Base-by-base conservation (phyloP, 1,140 invertebrate genomes). In the Zophobas atratus region DNA sequence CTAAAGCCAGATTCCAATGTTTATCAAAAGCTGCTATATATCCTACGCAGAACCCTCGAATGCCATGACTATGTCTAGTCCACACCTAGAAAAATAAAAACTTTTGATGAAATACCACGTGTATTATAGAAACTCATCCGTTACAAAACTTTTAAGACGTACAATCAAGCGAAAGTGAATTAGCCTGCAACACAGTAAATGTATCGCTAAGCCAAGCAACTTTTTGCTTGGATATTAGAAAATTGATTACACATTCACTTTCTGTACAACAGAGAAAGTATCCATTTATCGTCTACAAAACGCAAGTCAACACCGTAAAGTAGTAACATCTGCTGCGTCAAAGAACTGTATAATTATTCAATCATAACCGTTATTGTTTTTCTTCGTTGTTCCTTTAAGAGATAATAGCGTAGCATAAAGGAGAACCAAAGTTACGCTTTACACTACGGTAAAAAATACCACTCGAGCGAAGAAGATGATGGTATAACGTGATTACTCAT, bases 1-100 rank as follows among this genome's bases (percentile, higher is more conserved):
- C 90, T 41, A 99, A 86, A 3, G 95, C 93, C 75, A 99, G 86
- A 88, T 99, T 99, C 93, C 96, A 98, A 85, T 98, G 95, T 86
- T 97, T 98, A 87, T 99, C 97, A 87, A 97, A 99, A 3, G 95
- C 95, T 20, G 93, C 90, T 36, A 99, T 87, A 81, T 91, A 94
- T 1, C 95, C 97, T 72, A 92, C 92, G 77, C 95, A 91, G 76
- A 91, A 90, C 20, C 97, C 96, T 79, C 95, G 89, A 32, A 98
- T 88, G 6, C 90, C 90, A 8, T 84, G 84, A 33, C 89, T 90
- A 74, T 90, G 90, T 55, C 94, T 89, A 0, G 92, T 92, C 70
- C 90, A 88, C 35, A 94, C 89, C 92, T 94, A 86, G 36, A 82
- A 85, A 70, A 80, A 60, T 36, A 82, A 81, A 79, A 71, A 78